Base-by-base conservation (phyloP, 1,140 invertebrate genomes). In the Heliconius himera region DNA sequence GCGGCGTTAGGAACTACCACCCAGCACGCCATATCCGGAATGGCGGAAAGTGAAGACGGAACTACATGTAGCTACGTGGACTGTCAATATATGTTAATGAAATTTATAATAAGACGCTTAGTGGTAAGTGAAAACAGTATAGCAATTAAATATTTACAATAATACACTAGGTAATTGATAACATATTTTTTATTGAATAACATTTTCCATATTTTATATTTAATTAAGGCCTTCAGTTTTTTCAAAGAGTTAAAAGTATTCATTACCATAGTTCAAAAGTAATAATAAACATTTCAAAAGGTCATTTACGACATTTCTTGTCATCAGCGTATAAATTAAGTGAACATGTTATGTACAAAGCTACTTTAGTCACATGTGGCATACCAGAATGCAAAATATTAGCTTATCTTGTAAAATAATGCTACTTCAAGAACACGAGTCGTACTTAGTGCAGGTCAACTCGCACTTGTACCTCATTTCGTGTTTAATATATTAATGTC, bases 321-420 rank as follows among this genome's bases (percentile, higher is more conserved):
- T 75, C 60, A 66, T 66, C 38, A 22, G 74, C 74, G 20, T 75
- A 66, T 75, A 75, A 75, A 75, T 66, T 41, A 75, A 41, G 74
- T 5, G 29, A 60, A 75, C 74, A 54, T 66, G 60, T 66, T 75
- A 66, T 75, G 11, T 66, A 75, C 51, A 75, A 75, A 66, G 74
- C 74, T 29, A n/a, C 22, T 26, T 66, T 66, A 66, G 54, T 56
- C 22, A 66, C 60, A 26, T 66, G 22, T 66, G 60, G 60, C 74
- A 75, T 75, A 75, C 74, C 54, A 22, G 54, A 54, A 75, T 75
- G 74, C 54, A 75, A 75, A 75, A 75, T 77, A 56, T 77, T 70
- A 38, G 76, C 76, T 77, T 77, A 77, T 77, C 76, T 77, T 51
- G 70, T 33, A 71, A 46, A 77, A 77, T 77, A 49, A 71, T 70